Base-by-base conservation (phyloP, 1,140 invertebrate species). In the Metopolophium dirhodum region DNA sequence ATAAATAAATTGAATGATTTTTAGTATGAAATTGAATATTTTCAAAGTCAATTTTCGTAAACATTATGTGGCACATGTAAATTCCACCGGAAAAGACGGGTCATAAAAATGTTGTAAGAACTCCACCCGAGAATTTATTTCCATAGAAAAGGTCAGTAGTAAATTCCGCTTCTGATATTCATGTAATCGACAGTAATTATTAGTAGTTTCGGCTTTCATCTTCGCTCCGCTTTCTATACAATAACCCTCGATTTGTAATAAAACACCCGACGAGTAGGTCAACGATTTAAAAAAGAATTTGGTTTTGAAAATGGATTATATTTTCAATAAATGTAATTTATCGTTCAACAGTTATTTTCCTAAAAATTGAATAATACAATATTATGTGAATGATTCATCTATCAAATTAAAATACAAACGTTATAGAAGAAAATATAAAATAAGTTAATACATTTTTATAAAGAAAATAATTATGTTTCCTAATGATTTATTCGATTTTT, bases 141-240 rank as follows among this genome's bases (percentile, higher is more conserved):
- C 77, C 37, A n/a, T 57, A 41, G 47, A 86, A 93, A 93, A 93
- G 82, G 91, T 93, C 77, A 86, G 91, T 86, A 93, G 82, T 85
- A 57, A 93, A 93, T 93, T 93, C 49, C 91, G 51, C 49, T 86
- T 93, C 68, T 85, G 91, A 93, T 93, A 93, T 93, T 93, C 91
- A 85, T 57, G 82, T 93, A 93, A 93, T 93, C 91, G 82, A 93
- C 82, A 86, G 91, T 93, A 93, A 93, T 93, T 93, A 92, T 92
- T 92, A 92, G 82, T 93, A 93, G 91, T 93, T 93, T 85, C 77
- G 91, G 91, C 91, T 93, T 93, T 93, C 91, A 93, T 93, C 91
- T 93, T 93, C 91, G 49, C 82, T 93, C 91, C 91, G 82, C 91
- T 93, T 93, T 93, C 91, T 93, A 93, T 93, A 85, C 49, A 91